phyloP scores from a whole-genome alignment of 2,113 vertebrate genomes.

The Podilymbus podiceps region DNA sequence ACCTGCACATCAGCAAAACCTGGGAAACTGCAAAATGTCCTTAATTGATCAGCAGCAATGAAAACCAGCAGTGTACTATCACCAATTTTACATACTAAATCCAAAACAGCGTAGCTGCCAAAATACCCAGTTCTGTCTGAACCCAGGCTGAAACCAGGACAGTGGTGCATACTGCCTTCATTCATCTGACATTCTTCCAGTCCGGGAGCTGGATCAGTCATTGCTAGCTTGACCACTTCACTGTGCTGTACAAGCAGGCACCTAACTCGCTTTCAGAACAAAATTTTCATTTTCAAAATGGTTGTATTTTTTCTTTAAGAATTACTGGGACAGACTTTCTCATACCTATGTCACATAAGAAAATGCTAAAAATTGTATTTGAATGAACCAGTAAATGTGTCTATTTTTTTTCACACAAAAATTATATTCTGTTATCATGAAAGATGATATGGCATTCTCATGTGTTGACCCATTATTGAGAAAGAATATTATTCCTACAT shows the following conservation, averaged over 20 bases:
- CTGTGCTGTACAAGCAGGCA: not conserved
- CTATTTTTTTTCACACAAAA: not conserved
- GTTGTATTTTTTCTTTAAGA: not conserved
- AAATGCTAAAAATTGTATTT: not conserved
- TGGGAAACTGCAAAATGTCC: no score
- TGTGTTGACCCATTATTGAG: not conserved
- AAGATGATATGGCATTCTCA: not conserved
- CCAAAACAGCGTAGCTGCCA: no score
- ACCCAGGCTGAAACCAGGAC: no score
- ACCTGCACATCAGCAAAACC: no score
- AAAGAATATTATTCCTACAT: not conserved
- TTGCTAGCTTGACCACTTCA: not conserved
- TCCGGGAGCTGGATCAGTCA: not conserved
- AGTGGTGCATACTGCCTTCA: not conserved
- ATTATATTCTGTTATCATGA: not conserved
- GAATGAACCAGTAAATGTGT: not conserved
- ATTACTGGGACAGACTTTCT: not conserved
- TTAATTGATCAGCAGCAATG: no score
- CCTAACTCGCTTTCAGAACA: not conserved
- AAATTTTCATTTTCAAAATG: not conserved
- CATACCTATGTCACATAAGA: not conserved
- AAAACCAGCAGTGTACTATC: no score
- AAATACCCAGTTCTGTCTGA: no score
- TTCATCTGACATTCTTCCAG: not conserved
- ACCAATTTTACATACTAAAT: no score